Percentiles rank a stretch among this genome's conserved stretches.
Evolutionary conservation across 2,888 invertebrate species (phyloP).

Genomic region (Dorcus hopei): DNA sequence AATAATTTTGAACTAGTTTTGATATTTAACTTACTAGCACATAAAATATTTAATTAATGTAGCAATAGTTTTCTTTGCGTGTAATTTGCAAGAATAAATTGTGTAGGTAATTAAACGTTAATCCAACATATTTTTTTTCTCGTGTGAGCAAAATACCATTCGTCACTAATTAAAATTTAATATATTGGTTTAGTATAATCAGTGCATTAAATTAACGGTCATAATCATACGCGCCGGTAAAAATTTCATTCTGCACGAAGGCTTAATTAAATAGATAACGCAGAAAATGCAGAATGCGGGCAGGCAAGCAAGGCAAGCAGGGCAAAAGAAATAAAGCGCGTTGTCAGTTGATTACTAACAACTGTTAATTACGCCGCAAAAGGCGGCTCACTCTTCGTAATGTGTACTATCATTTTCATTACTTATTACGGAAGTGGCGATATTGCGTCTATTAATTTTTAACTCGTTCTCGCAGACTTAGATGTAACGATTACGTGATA

Average conservation of each 20-base stretch:
- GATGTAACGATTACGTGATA: too few relatives aligned
- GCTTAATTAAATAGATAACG: conserved; percentile 16
- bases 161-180: not conserved
- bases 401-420: conserved; percentile 7
- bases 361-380: conserved; percentile 13
- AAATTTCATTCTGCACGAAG: conserved; percentile 7
- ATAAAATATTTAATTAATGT: too few relatives aligned
- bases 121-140: too few relatives aligned
- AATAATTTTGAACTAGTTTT: too few relatives aligned
- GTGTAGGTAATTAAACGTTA: too few relatives aligned
- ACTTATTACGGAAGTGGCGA: conserved; percentile 8
- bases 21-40: too few relatives aligned
- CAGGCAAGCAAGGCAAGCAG: conserved; percentile 10
- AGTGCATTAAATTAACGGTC: not conserved
- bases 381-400: not conserved
- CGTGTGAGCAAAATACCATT: not conserved
- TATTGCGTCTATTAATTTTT: not conserved
- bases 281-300: conserved; percentile 16
- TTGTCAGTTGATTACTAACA: conserved; percentile 15
- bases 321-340: conserved; percentile 11
- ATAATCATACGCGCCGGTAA: not conserved
- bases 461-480: too few relatives aligned
- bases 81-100: too few relatives aligned
- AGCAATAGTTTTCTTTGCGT: too few relatives aligned
- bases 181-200: not conserved